Conservation (phyloP, 1,140 invertebrate species). For the Papilio machaon region DNA sequence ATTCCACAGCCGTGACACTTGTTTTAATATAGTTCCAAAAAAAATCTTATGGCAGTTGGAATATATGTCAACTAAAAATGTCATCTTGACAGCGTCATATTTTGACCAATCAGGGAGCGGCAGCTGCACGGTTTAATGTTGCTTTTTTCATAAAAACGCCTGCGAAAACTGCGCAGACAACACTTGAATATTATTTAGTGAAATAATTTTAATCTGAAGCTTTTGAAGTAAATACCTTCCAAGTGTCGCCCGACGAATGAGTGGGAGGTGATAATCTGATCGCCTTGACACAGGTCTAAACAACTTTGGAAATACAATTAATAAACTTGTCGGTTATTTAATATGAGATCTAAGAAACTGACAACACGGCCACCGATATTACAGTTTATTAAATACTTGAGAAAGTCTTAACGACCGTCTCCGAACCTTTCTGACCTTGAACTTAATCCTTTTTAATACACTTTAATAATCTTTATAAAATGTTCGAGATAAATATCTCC, state of each 20-base stretch:
- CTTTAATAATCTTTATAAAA: too few relatives aligned
- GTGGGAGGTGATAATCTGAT: constrained; percentile 10
- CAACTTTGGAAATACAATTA: constrained; percentile 19
- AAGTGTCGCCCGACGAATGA: neutral
- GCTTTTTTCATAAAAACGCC: too few relatives aligned
- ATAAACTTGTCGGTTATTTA: constrained; percentile 14
- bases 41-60: too few relatives aligned
- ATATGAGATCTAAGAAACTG: constrained; percentile 25
- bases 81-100: too few relatives aligned
- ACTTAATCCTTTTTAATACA: too few relatives aligned
- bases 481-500: too few relatives aligned
- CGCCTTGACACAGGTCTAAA: neutral
- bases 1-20: neutral
- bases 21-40: too few relatives aligned
- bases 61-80: too few relatives aligned
- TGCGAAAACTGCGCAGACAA: too few relatives aligned
- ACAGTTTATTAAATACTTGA: constrained; percentile 2
- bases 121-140: too few relatives aligned
- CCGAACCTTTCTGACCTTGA: neutral
- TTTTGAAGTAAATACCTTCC: neutral
- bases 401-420: neutral
- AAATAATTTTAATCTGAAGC: neutral
- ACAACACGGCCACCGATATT: neutral
- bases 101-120: too few relatives aligned
- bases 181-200: too few relatives aligned